Base-by-base conservation (phyloP, 2,113 vertebrate genomes). In the Laticauda colubrina region DNA sequence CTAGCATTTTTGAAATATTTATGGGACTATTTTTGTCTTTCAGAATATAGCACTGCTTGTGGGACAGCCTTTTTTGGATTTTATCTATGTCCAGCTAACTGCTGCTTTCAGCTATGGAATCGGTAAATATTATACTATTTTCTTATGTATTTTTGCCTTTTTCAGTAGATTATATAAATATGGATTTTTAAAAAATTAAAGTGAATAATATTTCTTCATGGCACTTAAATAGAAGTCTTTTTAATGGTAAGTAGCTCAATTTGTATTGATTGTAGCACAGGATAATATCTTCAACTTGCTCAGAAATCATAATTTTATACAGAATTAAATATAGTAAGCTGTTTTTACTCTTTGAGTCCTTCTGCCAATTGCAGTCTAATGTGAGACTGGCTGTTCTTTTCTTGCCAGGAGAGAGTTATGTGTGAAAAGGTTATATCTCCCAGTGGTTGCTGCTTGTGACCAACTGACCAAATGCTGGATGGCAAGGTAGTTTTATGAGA, bases 51-150 rank as follows among this genome's bases (percentile, higher is more conserved):
- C 95, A 97, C 59, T 96, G 95, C 95, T 96, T 95, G 96, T 96
- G 92, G 95, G 97, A 96, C 95, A 45, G 24, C n/a, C 89, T 94
- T 95, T 93, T 90, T 97, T 98, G 98, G 98, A 99, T 98, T 98
- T 98, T 97, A 98, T 96, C 94, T 95, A 96, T 96, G 97, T 97
- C 97, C 96, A 97, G 97, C 97, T 98, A 97, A 97, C 97, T 94
- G 95, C 97, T 97, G 96, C 97, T 98, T 98, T 98, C 98, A 98
- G 92, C 98, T 97, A 99, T 99, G 99, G 99, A 99, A 98, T 99
- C 99, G 98, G 99, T 99, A 98, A 98, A 97, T 98, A 97, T 92
- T 93, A 89, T 48, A 14, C 34, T 90, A 88, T 18, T 93, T 92
- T 4, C 23, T 54, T 39, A 3, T 26, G 88, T 21, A 90, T 61